Percentiles rank a stretch among this genome's conserved stretches.
Evolutionary conservation across 2,797 vertebrate genomes (phyloP).

Genomic region (Acanthopagrus latus): DNA sequence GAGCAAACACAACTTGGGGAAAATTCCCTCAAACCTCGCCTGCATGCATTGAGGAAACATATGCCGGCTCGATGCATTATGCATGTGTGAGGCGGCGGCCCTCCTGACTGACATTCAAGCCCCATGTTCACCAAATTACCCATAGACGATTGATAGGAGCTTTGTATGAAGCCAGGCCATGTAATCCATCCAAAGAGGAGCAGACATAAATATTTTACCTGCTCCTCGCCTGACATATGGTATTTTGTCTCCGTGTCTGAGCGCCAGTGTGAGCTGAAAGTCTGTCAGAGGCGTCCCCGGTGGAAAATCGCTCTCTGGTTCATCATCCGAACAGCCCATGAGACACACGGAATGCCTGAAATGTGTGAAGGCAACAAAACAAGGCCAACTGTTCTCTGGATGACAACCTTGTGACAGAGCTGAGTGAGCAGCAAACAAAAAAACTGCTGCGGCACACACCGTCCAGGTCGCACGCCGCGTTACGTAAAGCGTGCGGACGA

Average conservation of each 20-base stretch:
- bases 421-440: neutral
- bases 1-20: neutral
- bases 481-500: neutral
- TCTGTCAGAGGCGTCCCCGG: conserved; percentile 28
- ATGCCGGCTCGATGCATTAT: conserved; percentile 53
- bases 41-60: conserved; percentile 46
- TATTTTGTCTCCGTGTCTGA: conserved; percentile 46
- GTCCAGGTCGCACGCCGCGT: neutral
- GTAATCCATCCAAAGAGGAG: conserved; percentile 58
- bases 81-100: conserved; percentile 48
- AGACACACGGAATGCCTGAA: conserved; percentile 20
- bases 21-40: conserved; percentile 50
- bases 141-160: conserved; percentile 53
- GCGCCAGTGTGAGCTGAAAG: conserved; percentile 33
- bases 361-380: conserved; percentile 28
- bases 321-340: conserved; percentile 36
- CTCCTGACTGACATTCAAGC: conserved; percentile 53
- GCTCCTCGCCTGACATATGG: conserved; percentile 56
- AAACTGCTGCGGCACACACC: neutral
- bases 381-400: neutral
- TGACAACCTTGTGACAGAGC: conserved; percentile 12
- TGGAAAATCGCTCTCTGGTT: conserved; percentile 32
- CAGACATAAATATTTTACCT: conserved; percentile 71
- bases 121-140: conserved; percentile 50
- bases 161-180: conserved; percentile 35